Evolutionary conservation across 53 echinoderm and acorn worm genomes (phyloP), one percentile per base, ranked within the genome.

Genomic region (Hippasteria phrygiana): DNA sequence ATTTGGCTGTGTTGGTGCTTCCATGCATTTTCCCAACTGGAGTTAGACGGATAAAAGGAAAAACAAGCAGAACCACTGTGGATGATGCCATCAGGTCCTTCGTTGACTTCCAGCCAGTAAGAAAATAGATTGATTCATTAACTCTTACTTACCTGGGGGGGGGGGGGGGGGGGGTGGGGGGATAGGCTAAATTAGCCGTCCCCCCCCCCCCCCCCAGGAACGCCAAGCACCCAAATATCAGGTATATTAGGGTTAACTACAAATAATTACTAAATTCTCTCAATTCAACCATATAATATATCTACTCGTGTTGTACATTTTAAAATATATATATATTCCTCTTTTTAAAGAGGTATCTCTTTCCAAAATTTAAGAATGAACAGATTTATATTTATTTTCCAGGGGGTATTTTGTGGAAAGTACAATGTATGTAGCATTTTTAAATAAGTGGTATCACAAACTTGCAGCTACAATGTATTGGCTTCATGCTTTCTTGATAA

Each of bases 71-170:
- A 29, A 46, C 77, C 56, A 77, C 53, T 37, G 56, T 55, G 51
- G 77, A 77, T 55, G 77, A 77, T 27, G 54, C 77, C 33, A 77
- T 77, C 36, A 77, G 45, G 77, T 53, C 55, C 34, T 55, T 77
- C 54, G 46, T 77, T 77, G 56, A 77, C 46, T 28, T 77, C 13
- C 55, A 77, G 10, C 55, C 4, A 35, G 77, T 77, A 77, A 77
- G 55, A 55, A 54, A 28, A 77, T 20, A 69, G 28, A 28, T 63
- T 63, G 2, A 31, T 31, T 28, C 31, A 28, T 63, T n/a, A 31
- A 63, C 63, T 22, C 27, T 26, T 63, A 63, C 31, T 63, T 63
- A 10, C 22, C 9, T 4, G 1, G 63, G 63, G 63, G 63, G 51
- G 51, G 51, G 51, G 51, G 51, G 51, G 51, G 63, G 63, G 63